phyloP scores from a whole-genome alignment of 2,113 vertebrate genomes.

The Lagopus muta region DNA sequence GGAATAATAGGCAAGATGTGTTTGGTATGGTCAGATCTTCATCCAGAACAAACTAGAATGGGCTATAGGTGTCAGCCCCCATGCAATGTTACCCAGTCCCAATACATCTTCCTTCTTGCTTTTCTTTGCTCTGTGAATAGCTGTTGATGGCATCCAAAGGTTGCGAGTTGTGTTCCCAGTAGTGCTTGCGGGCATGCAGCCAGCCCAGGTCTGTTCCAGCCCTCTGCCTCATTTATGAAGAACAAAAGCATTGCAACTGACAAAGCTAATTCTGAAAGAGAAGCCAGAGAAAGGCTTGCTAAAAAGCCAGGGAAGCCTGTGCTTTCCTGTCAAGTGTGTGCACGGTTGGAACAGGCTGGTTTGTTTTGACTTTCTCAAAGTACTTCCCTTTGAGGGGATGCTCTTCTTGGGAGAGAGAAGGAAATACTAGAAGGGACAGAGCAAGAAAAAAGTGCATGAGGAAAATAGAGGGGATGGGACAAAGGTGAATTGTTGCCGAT shows the following conservation, averaged over 20 bases:
- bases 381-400: background rate
- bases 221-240: background rate
- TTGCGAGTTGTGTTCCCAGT: background rate
- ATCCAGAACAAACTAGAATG: accelerated
- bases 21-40: background rate
- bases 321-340: background rate
- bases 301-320: background rate
- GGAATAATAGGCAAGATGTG: background rate
- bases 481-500: background rate
- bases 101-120: accelerated
- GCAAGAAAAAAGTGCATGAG: background rate
- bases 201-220: background rate
- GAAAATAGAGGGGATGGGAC: background rate
- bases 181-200: background rate
- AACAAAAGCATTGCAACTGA: background rate
- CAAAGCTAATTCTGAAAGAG: background rate
- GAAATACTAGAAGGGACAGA: background rate
- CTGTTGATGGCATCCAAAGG: background rate
- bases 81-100: background rate
- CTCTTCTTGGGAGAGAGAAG: background rate
- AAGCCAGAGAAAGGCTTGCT: background rate
- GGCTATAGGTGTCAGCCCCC: background rate
- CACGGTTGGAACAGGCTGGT: accelerated
- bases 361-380: background rate
- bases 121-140: background rate